Conservation (phyloP, 2,797 vertebrate genomes). For the Onychomys leucogaster region DNA sequence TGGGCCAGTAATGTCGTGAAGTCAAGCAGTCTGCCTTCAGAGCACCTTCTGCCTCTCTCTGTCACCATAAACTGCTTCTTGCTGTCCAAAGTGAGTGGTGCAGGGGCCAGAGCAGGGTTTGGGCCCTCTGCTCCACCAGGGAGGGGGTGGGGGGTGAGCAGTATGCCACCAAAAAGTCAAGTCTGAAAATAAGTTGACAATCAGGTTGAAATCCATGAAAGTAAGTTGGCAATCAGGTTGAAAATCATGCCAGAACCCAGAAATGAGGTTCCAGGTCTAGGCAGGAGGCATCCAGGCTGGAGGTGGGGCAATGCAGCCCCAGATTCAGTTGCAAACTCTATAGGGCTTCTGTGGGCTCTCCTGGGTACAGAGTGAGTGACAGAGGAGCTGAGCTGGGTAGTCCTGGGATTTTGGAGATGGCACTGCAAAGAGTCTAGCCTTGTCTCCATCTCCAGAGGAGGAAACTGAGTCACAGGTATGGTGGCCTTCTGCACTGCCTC, state of each 20-base stretch:
- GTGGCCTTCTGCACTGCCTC: neutral
- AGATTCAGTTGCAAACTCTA: neutral
- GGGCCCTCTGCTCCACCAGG: fast-evolving
- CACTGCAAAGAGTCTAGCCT: too few relatives aligned
- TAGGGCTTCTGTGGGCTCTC: neutral
- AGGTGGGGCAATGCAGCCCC: neutral
- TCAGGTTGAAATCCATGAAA: neutral
- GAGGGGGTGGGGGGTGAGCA: neutral
- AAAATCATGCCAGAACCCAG: neutral
- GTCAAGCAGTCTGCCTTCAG: neutral
- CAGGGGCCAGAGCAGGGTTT: neutral
- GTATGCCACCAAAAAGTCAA: neutral
- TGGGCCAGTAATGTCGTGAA: neutral
- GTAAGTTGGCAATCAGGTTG: neutral
- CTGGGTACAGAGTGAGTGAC: neutral
- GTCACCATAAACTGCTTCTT: neutral
- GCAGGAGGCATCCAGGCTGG: neutral
- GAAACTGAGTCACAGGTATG: neutral
- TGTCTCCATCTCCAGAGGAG: neutral
- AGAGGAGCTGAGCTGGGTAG: neutral
- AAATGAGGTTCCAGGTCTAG: neutral
- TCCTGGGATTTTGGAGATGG: neutral
- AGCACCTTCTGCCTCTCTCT: neutral
- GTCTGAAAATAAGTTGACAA: neutral
- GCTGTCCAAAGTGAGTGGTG: neutral